phyloP scores from a whole-genome alignment of 2,888 invertebrate species.

The Stramonita haemastoma region DNA sequence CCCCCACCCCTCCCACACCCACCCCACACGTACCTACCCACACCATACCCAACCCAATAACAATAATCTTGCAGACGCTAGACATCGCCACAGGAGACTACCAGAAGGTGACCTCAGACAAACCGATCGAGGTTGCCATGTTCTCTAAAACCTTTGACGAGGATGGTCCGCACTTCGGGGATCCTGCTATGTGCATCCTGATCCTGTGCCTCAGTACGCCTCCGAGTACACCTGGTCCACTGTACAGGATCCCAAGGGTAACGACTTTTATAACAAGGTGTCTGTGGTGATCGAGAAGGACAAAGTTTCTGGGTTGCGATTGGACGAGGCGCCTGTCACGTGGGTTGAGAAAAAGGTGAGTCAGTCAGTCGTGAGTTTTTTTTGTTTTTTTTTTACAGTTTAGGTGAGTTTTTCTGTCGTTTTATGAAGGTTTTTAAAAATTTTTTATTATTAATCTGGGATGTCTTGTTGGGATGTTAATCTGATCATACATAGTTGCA shows the following conservation, averaged over 20 bases:
- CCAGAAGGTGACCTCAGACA: slow-evolving; percentile 51
- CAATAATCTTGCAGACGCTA: background rate
- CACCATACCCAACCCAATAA: too few relatives aligned
- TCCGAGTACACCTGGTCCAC: slow-evolving; percentile 61
- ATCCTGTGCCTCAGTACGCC: slow-evolving; percentile 60
- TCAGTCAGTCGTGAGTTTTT: background rate
- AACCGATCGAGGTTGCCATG: slow-evolving; percentile 57
- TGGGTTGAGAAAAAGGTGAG: slow-evolving; percentile 3
- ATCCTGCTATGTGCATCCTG: slow-evolving; percentile 64
- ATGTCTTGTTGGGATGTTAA: too few relatives aligned
- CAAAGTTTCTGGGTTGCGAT: background rate
- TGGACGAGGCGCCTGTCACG: background rate
- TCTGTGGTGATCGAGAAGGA: slow-evolving; percentile 31
- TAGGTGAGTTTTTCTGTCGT: too few relatives aligned
- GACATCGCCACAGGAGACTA: slow-evolving; percentile 45
- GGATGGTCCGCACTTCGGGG: slow-evolving; percentile 58
- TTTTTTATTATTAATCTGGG: too few relatives aligned
- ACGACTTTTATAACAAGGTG: slow-evolving; percentile 32
- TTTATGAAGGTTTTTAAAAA: too few relatives aligned
- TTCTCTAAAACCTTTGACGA: slow-evolving; percentile 54
- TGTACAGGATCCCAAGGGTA: slow-evolving; percentile 44
- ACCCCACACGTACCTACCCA: too few relatives aligned
- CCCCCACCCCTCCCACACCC: too few relatives aligned
- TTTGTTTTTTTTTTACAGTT: too few relatives aligned
- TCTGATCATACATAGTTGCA: too few relatives aligned